Percentiles rank a stretch among this genome's conserved stretches.
These are phyloP conservation scores for Micropoecilia bifurca DNA, from an alignment of 2,797 vertebrate species.

Conservation along the genomic window DNA sequence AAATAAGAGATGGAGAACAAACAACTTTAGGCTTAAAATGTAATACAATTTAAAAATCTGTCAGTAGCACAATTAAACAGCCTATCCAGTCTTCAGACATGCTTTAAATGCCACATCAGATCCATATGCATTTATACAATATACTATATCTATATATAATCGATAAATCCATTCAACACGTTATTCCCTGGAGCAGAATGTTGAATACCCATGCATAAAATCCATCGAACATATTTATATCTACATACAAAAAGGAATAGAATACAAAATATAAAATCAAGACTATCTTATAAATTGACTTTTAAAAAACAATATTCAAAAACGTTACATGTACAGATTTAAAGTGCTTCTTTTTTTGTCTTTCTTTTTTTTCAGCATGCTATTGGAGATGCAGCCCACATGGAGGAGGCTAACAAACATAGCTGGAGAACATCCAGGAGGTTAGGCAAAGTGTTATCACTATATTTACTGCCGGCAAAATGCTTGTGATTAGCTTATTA, in stretches of 20 bases:
- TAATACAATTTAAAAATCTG: conserved; percentile 25
- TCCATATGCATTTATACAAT: conserved; percentile 57
- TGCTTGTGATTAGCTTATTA: conserved; percentile 68
- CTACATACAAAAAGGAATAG: conserved; percentile 77
- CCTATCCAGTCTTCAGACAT: conserved; percentile 55
- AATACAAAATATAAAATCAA: conserved; percentile 81
- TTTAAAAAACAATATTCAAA: conserved; percentile 71
- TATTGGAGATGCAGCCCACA: conserved; percentile 67
- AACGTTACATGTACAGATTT: conserved; percentile 75
- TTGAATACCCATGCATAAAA: conserved; percentile 76
- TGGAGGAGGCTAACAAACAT: conserved; percentile 63
- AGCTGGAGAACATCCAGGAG: conserved; percentile 53
- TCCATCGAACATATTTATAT: conserved; percentile 71
- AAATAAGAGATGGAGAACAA: conserved; percentile 8
- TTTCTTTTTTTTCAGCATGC: conserved; percentile 56
- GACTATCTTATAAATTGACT: conserved; percentile 73
- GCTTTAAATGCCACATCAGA: conserved; percentile 58
- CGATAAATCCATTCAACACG: conserved; percentile 61
- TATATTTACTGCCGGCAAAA: conserved; percentile 50
- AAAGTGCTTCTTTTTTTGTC: conserved; percentile 79
- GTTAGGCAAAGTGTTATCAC: conserved; percentile 59
- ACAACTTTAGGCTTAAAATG: conserved; percentile 12
- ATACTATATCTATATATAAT: conserved; percentile 60
- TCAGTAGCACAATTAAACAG: conserved; percentile 38
- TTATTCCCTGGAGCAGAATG: conserved; percentile 66